Evolutionary conservation across 2,797 vertebrate species (phyloP).

Genomic region (Muraenolepis orangiensis): DNA sequence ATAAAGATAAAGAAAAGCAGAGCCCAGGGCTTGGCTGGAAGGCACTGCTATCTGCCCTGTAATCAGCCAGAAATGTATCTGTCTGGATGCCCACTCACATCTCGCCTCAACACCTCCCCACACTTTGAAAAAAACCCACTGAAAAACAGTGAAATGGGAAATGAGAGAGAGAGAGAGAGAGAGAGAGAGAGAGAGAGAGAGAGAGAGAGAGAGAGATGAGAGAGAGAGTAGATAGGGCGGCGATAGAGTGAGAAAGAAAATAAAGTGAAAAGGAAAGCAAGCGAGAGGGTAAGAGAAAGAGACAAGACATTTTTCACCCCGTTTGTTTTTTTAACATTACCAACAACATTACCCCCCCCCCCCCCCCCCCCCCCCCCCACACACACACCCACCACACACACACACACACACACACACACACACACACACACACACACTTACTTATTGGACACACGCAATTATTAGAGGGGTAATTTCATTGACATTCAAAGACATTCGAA

Average conservation of each 20-base stretch:
- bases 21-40: slow-evolving; percentile 15
- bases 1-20: slow-evolving; percentile 29
- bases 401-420: too few species aligned
- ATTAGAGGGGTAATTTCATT: not conserved
- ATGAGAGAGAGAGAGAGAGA: not conserved
- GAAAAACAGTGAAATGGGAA: slow-evolving; percentile 20
- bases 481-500: not conserved
- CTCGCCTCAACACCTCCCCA: slow-evolving; percentile 15
- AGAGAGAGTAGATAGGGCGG: not conserved
- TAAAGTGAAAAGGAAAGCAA: not conserved
- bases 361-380: not conserved
- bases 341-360: not conserved
- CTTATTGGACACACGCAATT: too few species aligned
- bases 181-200: not conserved
- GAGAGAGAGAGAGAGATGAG: not conserved
- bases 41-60: slow-evolving; percentile 13
- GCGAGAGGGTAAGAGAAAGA: not conserved
- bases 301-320: not conserved
- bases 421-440: not conserved
- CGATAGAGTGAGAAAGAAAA: slow-evolving; percentile 11
- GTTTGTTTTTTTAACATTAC: not conserved
- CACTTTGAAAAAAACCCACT: slow-evolving; percentile 22
- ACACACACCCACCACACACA: not conserved
- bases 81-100: slow-evolving; percentile 25
- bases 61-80: slow-evolving; percentile 27